Percentiles rank a stretch among this genome's conserved stretches.
These are phyloP conservation scores for Tiphia femorata DNA, from an alignment of 2,888 invertebrate genomes.

Conservation along the genomic window DNA sequence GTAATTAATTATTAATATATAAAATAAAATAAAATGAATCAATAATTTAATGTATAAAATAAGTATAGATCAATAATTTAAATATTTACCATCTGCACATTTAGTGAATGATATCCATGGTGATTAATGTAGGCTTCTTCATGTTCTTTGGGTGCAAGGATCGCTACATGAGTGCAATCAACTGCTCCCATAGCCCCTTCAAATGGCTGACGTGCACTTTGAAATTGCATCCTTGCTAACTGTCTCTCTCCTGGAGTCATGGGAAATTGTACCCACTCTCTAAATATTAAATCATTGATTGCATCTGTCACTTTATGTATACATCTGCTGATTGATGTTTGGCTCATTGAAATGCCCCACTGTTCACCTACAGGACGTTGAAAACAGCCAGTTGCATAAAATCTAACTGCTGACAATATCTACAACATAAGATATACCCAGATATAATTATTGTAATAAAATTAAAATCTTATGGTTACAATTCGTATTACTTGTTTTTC, in stretches of 20 bases:
- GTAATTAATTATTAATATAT: slow-evolving; percentile 4
- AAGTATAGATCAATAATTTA: background rate
- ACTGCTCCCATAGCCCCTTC: slow-evolving; percentile 22
- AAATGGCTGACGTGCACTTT: slow-evolving; percentile 20
- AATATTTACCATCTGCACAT: slow-evolving; percentile 22
- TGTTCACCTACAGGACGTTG: slow-evolving; percentile 25
- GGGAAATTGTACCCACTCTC: slow-evolving; percentile 18
- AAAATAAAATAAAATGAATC: too few species aligned
- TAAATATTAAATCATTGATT: slow-evolving; percentile 8
- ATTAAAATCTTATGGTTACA: too few species aligned
- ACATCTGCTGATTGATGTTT: slow-evolving; percentile 13
- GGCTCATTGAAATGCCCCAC: slow-evolving; percentile 18
- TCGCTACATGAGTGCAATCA: slow-evolving; percentile 16
- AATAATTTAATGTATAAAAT: slow-evolving; percentile 8
- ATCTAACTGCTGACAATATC: too few species aligned
- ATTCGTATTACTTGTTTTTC: too few species aligned
- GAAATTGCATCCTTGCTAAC: slow-evolving; percentile 10
- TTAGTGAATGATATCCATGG: slow-evolving; percentile 27
- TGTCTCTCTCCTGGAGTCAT: slow-evolving; percentile 12
- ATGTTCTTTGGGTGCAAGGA: slow-evolving; percentile 16
- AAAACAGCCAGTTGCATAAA: slow-evolving; percentile 27
- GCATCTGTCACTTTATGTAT: slow-evolving; percentile 7
- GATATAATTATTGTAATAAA: too few species aligned
- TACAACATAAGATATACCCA: too few species aligned
- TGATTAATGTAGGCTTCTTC: slow-evolving; percentile 22